A percentile compares a stretch with the other conserved stretches of the same genome.
phyloP scores from a whole-genome alignment of 2,113 vertebrate genomes.

The Rutilus rutilus region DNA sequence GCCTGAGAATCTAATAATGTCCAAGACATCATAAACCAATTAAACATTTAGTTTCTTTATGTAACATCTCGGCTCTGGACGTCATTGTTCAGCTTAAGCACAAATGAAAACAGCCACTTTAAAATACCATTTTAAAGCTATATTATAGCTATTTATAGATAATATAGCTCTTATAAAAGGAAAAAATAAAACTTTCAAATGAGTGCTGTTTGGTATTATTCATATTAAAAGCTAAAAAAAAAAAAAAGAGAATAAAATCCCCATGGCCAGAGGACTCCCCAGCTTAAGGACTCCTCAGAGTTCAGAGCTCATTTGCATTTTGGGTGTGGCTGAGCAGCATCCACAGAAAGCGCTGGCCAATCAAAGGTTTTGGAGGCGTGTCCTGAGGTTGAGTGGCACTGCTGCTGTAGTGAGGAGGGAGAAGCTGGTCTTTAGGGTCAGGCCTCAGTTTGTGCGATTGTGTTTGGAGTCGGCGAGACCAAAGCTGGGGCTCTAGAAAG shows the following conservation, averaged over 20 bases:
- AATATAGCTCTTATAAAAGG: neutral
- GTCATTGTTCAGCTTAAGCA: neutral
- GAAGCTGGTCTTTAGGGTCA: slow-evolving; percentile 30
- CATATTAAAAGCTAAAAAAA: slow-evolving; percentile 4
- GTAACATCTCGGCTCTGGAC: neutral
- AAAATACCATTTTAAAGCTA: too few species aligned
- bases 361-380: neutral
- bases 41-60: neutral
- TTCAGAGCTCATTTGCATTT: neutral
- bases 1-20: neutral
- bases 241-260: neutral
- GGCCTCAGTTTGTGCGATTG: slow-evolving; percentile 36
- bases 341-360: neutral
- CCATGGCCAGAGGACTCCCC: slow-evolving; percentile 9
- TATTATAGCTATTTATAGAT: neutral
- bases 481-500: slow-evolving; percentile 81
- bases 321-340: neutral
- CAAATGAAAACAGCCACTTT: neutral
- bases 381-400: neutral
- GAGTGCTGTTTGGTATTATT: neutral
- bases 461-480: slow-evolving; percentile 67
- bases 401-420: slow-evolving; percentile 28
- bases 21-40: neutral
- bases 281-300: neutral
- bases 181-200: neutral